A percentile compares a stretch with the other conserved stretches of the same genome.
Conservation (phyloP, 2,113 vertebrate genomes). For the Aspidoscelis tigris region DNA sequence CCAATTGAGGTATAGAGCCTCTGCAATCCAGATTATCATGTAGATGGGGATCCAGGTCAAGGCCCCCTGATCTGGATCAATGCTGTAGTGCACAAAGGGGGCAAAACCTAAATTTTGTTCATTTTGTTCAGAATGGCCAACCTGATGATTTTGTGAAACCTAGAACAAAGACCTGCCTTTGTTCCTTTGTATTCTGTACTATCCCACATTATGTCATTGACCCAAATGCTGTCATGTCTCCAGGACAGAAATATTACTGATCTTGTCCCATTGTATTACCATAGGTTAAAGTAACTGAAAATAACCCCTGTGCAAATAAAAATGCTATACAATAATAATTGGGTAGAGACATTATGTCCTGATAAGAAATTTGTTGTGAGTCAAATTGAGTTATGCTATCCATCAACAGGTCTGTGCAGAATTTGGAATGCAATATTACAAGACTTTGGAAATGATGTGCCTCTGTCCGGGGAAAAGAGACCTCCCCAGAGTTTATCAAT, state of each 20-base stretch:
- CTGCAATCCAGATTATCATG: too few species aligned
- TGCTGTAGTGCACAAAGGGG: too few species aligned
- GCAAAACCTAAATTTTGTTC: too few species aligned
- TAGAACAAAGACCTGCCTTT: background rate
- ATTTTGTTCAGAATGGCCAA: background rate
- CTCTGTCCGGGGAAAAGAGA: rapidly evolving
- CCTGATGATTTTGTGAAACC: background rate
- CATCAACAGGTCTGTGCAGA: background rate
- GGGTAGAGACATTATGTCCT: background rate
- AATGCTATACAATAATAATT: background rate
- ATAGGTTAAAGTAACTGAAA: background rate
- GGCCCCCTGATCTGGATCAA: too few species aligned
- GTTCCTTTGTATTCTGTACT: background rate
- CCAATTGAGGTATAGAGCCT: too few species aligned
- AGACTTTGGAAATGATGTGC: background rate
- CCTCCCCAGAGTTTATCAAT: background rate
- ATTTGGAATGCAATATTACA: too few species aligned
- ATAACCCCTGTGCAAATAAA: background rate
- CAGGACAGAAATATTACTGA: background rate
- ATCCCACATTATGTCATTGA: background rate
- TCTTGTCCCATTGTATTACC: background rate
- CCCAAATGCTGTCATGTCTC: background rate
- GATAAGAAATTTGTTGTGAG: background rate
- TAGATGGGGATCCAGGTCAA: too few species aligned
- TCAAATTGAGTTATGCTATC: slow-evolving; percentile 11